phyloP scores from a whole-genome alignment of 2,113 vertebrate genomes.

The Coregonus clupeaformis region DNA sequence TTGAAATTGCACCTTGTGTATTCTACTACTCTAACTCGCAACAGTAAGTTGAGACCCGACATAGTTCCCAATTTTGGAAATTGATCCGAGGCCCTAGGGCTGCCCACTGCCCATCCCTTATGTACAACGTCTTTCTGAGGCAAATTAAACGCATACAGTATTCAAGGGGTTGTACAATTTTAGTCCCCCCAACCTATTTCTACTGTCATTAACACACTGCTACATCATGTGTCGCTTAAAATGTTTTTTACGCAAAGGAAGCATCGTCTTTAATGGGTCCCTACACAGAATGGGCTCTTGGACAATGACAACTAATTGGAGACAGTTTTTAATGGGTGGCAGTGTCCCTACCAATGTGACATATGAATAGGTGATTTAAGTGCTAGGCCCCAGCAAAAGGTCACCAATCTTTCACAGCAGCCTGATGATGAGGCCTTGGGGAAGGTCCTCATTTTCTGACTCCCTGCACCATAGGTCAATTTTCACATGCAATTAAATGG shows the following conservation, averaged over 20 bases:
- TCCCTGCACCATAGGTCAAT: constrained; percentile 57
- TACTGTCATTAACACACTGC: not conserved
- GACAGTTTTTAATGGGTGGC: constrained; percentile 44
- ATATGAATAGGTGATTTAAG: constrained; percentile 43
- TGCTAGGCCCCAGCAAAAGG: constrained; percentile 52
- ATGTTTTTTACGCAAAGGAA: constrained; percentile 35
- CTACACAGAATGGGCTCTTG: not conserved
- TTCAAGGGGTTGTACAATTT: not conserved
- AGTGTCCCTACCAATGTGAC: constrained; percentile 30
- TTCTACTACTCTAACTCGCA: no score
- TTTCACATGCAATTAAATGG: constrained; percentile 52
- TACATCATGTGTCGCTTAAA: not conserved
- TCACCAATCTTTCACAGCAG: constrained; percentile 47
- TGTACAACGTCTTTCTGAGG: not conserved
- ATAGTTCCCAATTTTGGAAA: no score
- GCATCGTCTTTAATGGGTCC: not conserved
- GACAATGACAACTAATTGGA: constrained; percentile 39
- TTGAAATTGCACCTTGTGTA: no score
- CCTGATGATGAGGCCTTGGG: not conserved
- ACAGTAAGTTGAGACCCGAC: no score
- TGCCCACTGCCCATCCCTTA: no score
- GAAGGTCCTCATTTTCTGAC: not conserved
- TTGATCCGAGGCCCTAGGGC: no score
- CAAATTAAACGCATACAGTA: not conserved
- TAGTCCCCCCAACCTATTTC: not conserved